Conservation (phyloP, 2,888 invertebrate genomes). For the Tineola bisselliella region DNA sequence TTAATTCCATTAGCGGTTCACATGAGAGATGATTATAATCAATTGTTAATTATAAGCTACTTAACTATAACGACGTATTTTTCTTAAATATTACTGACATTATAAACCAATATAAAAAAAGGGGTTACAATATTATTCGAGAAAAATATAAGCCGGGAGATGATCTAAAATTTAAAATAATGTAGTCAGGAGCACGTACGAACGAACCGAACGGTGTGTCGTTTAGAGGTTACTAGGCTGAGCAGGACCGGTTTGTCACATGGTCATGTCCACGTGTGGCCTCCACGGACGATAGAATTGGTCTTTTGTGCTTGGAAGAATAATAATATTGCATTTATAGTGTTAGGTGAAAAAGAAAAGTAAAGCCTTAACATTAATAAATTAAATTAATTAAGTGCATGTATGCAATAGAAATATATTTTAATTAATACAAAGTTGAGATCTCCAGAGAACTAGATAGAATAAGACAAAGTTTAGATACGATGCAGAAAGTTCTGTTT, state of each 20-base stretch:
- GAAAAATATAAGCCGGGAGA: not conserved
- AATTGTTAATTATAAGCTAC: not conserved
- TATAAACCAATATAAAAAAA: not conserved
- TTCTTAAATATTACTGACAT: not conserved
- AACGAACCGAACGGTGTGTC: constrained; percentile 23
- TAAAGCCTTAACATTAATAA: not conserved
- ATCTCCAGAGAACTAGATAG: not conserved
- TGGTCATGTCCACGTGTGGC: constrained; percentile 61
- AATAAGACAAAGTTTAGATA: constrained; percentile 4
- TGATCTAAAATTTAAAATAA: constrained; percentile 9
- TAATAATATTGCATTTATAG: not conserved
- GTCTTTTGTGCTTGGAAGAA: constrained; percentile 3
- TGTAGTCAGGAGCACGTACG: not conserved
- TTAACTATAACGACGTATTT: not conserved
- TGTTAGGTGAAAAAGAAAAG: not conserved
- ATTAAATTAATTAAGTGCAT: not conserved
- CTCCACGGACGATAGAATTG: constrained; percentile 26
- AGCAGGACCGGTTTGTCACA: constrained; percentile 62
- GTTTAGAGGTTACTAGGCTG: constrained; percentile 66
- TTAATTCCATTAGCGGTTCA: constrained; percentile 45
- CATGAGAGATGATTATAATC: not conserved
- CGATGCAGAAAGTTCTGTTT: constrained; percentile 1
- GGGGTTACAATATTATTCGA: not conserved
- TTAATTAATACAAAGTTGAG: not conserved
- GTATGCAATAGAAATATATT: not conserved